These are phyloP conservation scores for Seriola dumerili DNA, from an alignment of 2,113 vertebrate genomes.

Conservation along the genomic window DNA sequence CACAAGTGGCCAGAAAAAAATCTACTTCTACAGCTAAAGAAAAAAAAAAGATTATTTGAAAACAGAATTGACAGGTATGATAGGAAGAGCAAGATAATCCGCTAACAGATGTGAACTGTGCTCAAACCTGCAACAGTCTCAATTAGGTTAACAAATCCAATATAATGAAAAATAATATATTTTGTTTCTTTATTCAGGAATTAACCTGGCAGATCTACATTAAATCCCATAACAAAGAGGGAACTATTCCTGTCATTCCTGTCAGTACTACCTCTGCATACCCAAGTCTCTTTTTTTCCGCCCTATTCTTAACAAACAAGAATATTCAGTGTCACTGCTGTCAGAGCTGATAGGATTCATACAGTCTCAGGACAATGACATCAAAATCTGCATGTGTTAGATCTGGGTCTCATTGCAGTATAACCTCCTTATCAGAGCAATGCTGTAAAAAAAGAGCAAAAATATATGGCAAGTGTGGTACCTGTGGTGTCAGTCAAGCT, in stretches of 20 bases:
- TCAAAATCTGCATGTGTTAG: conserved; percentile 36
- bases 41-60: neutral
- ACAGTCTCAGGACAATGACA: conserved; percentile 32
- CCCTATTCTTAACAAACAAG: conserved; percentile 39
- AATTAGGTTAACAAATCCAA: neutral
- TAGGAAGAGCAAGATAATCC: neutral
- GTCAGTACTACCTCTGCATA: neutral
- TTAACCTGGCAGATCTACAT: neutral
- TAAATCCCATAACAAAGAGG: neutral
- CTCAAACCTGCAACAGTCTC: neutral
- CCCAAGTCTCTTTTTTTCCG: neutral
- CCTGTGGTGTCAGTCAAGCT: conserved; percentile 45
- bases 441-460: conserved; percentile 12
- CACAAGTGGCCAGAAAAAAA: neutral
- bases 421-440: conserved; percentile 38
- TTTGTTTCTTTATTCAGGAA: neutral
- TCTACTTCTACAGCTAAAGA: neutral
- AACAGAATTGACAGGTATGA: neutral
- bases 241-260: neutral
- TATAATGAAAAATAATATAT: neutral
- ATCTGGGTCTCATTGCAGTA: conserved; percentile 15
- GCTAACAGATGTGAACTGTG: neutral
- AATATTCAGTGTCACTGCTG: conserved; percentile 40
- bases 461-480: conserved; percentile 9
- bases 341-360: conserved; percentile 37